Percentiles rank a stretch among this genome's conserved stretches.
These are phyloP conservation scores for Drosophila monieri DNA, from an alignment of 2,888 invertebrate genomes.

Conservation along the genomic window DNA sequence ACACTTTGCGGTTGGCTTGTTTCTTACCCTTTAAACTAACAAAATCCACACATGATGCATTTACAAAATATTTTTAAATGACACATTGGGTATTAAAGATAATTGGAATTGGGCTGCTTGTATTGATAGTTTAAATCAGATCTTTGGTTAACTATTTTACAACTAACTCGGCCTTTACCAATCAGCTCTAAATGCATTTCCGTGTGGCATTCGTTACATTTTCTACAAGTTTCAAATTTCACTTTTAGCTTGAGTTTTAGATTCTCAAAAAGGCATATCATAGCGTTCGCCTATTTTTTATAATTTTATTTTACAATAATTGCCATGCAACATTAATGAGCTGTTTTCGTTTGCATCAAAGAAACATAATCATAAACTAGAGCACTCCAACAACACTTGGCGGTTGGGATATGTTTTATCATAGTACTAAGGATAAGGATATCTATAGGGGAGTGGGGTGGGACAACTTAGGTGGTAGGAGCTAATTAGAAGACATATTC, in stretches of 20 bases:
- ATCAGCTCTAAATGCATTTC: slow-evolving; percentile 37
- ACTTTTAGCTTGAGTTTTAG: slow-evolving; percentile 5
- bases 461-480: slow-evolving; percentile 31
- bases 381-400: slow-evolving; percentile 49
- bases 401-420: slow-evolving; percentile 69
- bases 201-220: slow-evolving; percentile 47
- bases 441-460: slow-evolving; percentile 21
- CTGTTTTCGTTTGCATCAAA: slow-evolving; percentile 15
- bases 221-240: slow-evolving; percentile 13
- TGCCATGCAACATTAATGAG: slow-evolving; percentile 24
- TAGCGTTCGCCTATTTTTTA: background rate
- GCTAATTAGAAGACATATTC: slow-evolving; percentile 17
- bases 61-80: slow-evolving; percentile 24
- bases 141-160: slow-evolving; percentile 47
- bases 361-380: slow-evolving; percentile 6
- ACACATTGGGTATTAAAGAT: background rate
- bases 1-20: slow-evolving; percentile 60
- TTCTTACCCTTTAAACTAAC: slow-evolving; percentile 52
- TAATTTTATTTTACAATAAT: slow-evolving; percentile 17
- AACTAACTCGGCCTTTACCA: slow-evolving; percentile 17
- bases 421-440: slow-evolving; percentile 14
- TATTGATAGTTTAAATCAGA: slow-evolving; percentile 24
- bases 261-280: slow-evolving; percentile 3
- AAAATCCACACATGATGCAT: slow-evolving; percentile 42
- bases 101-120: slow-evolving; percentile 1